A percentile compares a stretch with the other conserved stretches of the same genome.
Evolutionary conservation across 2,888 invertebrate species (phyloP).

Genomic region (Taphrorychus bicolor): DNA sequence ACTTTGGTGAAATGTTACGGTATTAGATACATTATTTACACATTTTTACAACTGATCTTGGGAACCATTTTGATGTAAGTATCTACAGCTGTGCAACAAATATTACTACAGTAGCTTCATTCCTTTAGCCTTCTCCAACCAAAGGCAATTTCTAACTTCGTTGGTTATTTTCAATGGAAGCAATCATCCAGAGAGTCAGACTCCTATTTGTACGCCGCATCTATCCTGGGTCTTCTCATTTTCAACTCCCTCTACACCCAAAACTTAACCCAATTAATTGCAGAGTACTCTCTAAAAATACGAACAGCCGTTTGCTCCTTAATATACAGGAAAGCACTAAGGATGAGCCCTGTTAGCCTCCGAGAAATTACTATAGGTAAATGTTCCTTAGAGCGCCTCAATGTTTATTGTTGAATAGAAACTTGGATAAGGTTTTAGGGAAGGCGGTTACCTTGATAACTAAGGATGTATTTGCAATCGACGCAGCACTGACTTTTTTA

Average conservation of each 20-base stretch:
- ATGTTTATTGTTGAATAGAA: neutral
- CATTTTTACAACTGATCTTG: conserved; percentile 15
- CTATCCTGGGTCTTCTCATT: conserved; percentile 75
- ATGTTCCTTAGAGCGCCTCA: neutral
- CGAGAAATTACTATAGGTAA: conserved; percentile 67
- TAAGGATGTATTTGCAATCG: conserved; percentile 33
- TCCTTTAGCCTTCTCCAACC: neutral
- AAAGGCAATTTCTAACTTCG: conserved; percentile 35
- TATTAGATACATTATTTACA: conserved; percentile 15
- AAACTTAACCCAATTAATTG: conserved; percentile 84
- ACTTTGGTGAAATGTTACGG: conserved; percentile 19
- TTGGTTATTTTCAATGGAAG: conserved; percentile 14
- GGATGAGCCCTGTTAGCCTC: conserved; percentile 61
- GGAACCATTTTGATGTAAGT: conserved; percentile 27
- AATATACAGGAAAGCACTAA: conserved; percentile 73
- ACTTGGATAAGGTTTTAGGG: conserved; percentile 54
- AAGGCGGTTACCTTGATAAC: conserved; percentile 84
- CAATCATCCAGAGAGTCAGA: conserved; percentile 38
- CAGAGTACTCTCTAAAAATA: conserved; percentile 82
- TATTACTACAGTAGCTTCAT: neutral
- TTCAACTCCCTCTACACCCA: conserved; percentile 70
- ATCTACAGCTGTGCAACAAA: neutral
- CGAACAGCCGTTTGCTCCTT: conserved; percentile 81
- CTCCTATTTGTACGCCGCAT: conserved; percentile 67
- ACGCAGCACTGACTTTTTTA: conserved; percentile 21